Evolutionary conservation across 1,140 invertebrate genomes (phyloP).

Genomic region (Arctopsyche grandis): DNA sequence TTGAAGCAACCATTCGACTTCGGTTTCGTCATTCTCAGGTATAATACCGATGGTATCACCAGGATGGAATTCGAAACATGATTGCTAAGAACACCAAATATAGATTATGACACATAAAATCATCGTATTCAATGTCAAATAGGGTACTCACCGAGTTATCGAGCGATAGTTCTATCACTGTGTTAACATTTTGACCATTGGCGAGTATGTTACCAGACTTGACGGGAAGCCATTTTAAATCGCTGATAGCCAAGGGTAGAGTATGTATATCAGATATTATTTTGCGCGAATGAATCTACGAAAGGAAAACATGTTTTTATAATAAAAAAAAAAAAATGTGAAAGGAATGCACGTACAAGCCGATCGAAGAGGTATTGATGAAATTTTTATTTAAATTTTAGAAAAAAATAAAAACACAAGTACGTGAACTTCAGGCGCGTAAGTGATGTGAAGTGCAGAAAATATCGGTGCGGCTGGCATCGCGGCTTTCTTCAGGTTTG

Average conservation of each 20-base stretch:
- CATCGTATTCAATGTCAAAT: too few species aligned
- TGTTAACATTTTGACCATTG: constrained; percentile 26
- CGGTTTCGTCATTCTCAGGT: constrained; percentile 43
- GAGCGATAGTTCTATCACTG: constrained; percentile 43
- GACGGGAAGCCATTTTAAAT: constrained; percentile 16
- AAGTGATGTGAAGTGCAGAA: constrained; percentile 11
- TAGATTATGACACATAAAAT: neutral
- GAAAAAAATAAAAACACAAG: too few species aligned
- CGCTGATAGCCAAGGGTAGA: neutral
- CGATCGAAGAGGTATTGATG: too few species aligned
- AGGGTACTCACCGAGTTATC: constrained; percentile 46
- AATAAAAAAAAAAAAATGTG: too few species aligned
- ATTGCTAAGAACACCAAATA: constrained; percentile 37
- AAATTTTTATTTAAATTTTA: too few species aligned
- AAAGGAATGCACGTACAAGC: too few species aligned
- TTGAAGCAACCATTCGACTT: constrained; percentile 41
- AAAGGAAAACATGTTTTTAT: too few species aligned
- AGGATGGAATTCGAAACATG: constrained; percentile 38
- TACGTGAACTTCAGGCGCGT: neutral
- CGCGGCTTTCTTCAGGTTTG: too few species aligned
- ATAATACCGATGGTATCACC: constrained; percentile 52
- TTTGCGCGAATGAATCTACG: neutral
- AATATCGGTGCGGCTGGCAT: constrained; percentile 16
- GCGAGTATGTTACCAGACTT: neutral
- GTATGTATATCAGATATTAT: neutral